Conservation (phyloP, 2,888 invertebrate genomes). For the Gasteruption jaculator region DNA sequence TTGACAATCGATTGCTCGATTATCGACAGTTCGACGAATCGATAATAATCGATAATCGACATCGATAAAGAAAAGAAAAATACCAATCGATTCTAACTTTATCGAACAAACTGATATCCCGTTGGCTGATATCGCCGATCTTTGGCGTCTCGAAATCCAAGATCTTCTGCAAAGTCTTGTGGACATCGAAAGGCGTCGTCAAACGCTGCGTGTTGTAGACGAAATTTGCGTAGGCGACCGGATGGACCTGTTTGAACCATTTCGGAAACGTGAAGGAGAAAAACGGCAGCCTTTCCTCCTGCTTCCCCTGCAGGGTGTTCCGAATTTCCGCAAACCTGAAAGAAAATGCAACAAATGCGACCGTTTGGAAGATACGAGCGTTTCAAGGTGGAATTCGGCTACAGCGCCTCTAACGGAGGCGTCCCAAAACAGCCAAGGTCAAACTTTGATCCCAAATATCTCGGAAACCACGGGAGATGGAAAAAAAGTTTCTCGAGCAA, state of each 20-base stretch:
- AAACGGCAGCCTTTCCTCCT: constrained; percentile 87
- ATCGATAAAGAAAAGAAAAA: no score
- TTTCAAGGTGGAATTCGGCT: no score
- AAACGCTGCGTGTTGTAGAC: constrained; percentile 64
- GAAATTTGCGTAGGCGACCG: constrained; percentile 60
- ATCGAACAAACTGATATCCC: constrained; percentile 62
- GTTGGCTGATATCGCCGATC: constrained; percentile 55
- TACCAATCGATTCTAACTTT: constrained; percentile 50
- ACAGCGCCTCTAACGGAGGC: no score
- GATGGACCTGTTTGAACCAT: constrained; percentile 61
- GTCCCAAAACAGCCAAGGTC: no score
- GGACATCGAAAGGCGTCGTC: constrained; percentile 85
- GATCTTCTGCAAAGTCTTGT: constrained; percentile 72
- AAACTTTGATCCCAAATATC: no score
- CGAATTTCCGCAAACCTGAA: constrained; percentile 75
- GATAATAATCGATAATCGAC: not conserved
- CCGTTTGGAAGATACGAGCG: no score
- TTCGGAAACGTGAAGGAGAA: constrained; percentile 76
- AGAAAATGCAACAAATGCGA: constrained; percentile 16
- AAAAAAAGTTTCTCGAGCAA: no score
- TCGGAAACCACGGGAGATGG: no score
- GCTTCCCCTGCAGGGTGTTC: constrained; percentile 83
- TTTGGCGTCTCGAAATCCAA: constrained; percentile 54
- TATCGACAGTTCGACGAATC: not conserved
- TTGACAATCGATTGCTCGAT: no score